Base-by-base conservation (phyloP, 2,797 vertebrate genomes). In the Myotis myotis region DNA sequence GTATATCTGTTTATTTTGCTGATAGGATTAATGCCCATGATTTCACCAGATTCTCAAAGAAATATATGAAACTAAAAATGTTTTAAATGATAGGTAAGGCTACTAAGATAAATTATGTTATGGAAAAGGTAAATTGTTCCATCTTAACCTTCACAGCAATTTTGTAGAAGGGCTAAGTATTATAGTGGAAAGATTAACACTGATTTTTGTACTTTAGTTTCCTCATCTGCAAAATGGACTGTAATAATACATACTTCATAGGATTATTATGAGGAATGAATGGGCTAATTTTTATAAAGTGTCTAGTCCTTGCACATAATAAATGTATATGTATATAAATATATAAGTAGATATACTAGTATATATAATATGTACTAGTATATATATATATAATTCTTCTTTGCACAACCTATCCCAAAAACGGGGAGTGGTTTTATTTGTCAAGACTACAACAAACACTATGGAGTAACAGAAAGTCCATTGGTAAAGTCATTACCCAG, bases 21-120 rank as follows among this genome's bases (percentile, higher is more conserved):
- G 19, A 7, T 23, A 81, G 17, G 64, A 55, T 25, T 4, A 79
- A 55, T 30, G 9, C 28, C 41, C n/a, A 6, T 10, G 25, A 25
- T 78, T 94, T 96, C 85, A 47, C 44, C 10, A 84, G 25, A 20
- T 86, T 84, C 8, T 92, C 38, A 60, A 85, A 92, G 36, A 2
- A 23, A 12, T 81, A 1, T 23, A 38, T 85, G 30, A 76, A 81
- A 62, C 15, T 76, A 60, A 92, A 64, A 25, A 38, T 38, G 16
- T 60, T 84, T n/a, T 79, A 91, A 86, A 22, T 70, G 23, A 79
- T 79, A 33, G 1, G 23, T 53, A 92, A 96, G 13, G 4, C 1
- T 72, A 41, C 76, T 57, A 70, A 76, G 20, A 44, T 49, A 30
- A 93, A 72, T 90, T 62, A 55, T 71, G 19, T 71, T 87, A 57